Evolutionary conservation across 2,888 invertebrate genomes (phyloP).

Genomic region (Torymus texanus): DNA sequence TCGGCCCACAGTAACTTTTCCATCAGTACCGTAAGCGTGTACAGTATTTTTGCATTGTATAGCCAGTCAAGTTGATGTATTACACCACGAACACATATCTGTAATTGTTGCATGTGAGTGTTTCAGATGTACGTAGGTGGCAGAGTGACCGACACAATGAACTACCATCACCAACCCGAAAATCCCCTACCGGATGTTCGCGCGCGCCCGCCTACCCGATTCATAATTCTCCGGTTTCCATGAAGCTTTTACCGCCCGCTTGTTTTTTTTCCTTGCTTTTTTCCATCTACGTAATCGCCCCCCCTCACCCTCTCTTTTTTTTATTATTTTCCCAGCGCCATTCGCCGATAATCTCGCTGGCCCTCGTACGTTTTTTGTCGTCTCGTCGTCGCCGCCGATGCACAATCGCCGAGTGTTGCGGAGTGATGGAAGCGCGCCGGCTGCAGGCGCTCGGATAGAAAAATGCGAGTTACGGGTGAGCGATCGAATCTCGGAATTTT

Average conservation of each 20-base stretch:
- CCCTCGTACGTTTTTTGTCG: not conserved
- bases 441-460: conserved; percentile 2
- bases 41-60: no score
- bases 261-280: not conserved
- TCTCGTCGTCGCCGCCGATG: not conserved
- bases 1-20: no score
- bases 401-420: not conserved
- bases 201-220: not conserved
- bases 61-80: no score
- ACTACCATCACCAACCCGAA: not conserved
- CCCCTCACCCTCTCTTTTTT: not conserved
- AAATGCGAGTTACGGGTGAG: conserved; percentile 14
- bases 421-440: not conserved
- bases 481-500: conserved; percentile 13
- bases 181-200: conserved; percentile 10
- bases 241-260: conserved; percentile 20
- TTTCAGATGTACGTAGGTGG: conserved; percentile 27
- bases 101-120: conserved; percentile 5
- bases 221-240: conserved; percentile 35
- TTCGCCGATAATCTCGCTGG: conserved; percentile 28
- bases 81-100: not conserved
- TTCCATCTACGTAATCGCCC: not conserved
- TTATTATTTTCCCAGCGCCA: not conserved
- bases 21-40: no score
- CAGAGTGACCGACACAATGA: conserved; percentile 31